Evolutionary conservation across 2,797 vertebrate genomes (phyloP).

Genomic region (Aulostomus chinensis): DNA sequence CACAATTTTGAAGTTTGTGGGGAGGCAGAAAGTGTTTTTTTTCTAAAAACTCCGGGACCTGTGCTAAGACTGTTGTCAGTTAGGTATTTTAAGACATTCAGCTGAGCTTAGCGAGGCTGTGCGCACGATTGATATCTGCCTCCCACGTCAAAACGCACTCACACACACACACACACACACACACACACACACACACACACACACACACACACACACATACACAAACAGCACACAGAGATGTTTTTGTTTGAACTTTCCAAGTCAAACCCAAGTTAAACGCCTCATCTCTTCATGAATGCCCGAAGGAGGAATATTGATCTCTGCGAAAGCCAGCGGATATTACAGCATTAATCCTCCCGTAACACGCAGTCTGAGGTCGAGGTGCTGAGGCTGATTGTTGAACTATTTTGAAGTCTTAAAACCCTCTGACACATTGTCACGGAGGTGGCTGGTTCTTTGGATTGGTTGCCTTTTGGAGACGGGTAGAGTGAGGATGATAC

Average conservation of each 20-base stretch:
- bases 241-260: slow-evolving; percentile 26
- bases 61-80: slow-evolving; percentile 12
- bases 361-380: slow-evolving; percentile 29
- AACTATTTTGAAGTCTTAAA: slow-evolving; percentile 32
- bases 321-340: slow-evolving; percentile 22
- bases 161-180: too few relatives aligned
- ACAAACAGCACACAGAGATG: too few relatives aligned
- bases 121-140: too few relatives aligned
- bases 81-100: slow-evolving; percentile 37
- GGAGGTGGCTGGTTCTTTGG: slow-evolving; percentile 30
- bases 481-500: slow-evolving; percentile 51
- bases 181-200: too few relatives aligned
- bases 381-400: slow-evolving; percentile 28
- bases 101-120: slow-evolving; percentile 11
- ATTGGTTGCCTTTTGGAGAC: slow-evolving; percentile 32
- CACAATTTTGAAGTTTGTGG: slow-evolving; percentile 13
- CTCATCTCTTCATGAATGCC: slow-evolving; percentile 48
- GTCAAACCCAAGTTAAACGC: slow-evolving; percentile 60
- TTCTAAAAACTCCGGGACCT: slow-evolving; percentile 24
- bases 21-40: slow-evolving; percentile 33
- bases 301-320: slow-evolving; percentile 52
- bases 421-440: slow-evolving; percentile 2
- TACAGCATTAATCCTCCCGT: slow-evolving; percentile 32
- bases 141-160: too few relatives aligned
- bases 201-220: too few relatives aligned